Base-by-base conservation (phyloP, 2,113 vertebrate genomes). In the Dicrurus megarhynchus region DNA sequence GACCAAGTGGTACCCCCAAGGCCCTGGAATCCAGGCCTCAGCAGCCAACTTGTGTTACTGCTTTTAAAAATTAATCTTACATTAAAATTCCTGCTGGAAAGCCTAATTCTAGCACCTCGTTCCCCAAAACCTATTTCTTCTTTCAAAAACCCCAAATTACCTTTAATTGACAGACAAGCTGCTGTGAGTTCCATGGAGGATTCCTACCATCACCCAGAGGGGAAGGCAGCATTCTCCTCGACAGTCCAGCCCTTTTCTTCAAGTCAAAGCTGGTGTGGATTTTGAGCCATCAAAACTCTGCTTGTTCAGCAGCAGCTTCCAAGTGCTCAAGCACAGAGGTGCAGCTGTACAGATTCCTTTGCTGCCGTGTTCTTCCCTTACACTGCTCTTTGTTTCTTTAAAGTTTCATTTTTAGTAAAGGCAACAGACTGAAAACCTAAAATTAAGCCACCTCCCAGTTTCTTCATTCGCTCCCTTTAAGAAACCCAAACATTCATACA, bases 121-220 rank as follows among this genome's bases (percentile, higher is more conserved):
- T 49, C 9, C 42, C 37, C 52, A 26, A 87, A 90, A 26, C 8
- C 16, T 33, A 1, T 47, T 42, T 53, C 22, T 70, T 68, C 50
- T 67, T 74, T 35, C 18, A 84, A 33, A 67, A 87, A 2, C 15
- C 3, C 15, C 10, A 17, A 18, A 11, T 12, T 33, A 11, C 10
- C 3, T 28, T 6, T 11, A 47, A 1, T 7, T 9, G 9, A 15
- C 6, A 0, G 1, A 22, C 9, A 50, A 15, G 11, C 30, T 8
- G 33, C 41, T 5, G 4, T 0, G 28, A 67, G 22, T 16, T 46
- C 46, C 21, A 2, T 0, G 35, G 23, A 21, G 14, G 46, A 7
- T 16, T 35, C 28, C n/a, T 20, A 18, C 4, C 2, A 5, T 11
- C 5, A 27, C 19, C 22, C 19, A 35, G n/a, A 56, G 50, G 5